Percentiles rank a stretch among this genome's conserved stretches.
Conservation (phyloP, 2,113 vertebrate genomes). For the Solea senegalensis region DNA sequence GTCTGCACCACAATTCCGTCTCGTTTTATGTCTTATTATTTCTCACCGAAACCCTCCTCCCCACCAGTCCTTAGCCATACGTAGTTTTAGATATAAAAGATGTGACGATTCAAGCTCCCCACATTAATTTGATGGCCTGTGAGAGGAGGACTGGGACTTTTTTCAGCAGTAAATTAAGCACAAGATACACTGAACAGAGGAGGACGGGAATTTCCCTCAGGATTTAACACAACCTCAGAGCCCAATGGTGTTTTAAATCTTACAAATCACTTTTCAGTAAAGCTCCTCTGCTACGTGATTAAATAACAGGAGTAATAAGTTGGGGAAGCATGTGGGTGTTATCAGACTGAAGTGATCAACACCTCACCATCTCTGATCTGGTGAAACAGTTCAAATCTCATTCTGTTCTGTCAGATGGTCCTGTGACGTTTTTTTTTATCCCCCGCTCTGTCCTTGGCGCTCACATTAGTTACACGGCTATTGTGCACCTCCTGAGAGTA, state of each 20-base stretch:
- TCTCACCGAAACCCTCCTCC: not conserved
- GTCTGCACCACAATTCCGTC: constrained; percentile 1
- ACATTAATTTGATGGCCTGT: constrained; percentile 12
- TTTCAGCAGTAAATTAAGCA: constrained; percentile 37
- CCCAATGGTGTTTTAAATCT: constrained; percentile 47
- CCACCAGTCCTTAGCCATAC: constrained; percentile 1
- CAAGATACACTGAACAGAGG: constrained; percentile 28
- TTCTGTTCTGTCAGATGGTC: constrained; percentile 50
- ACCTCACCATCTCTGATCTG: constrained; percentile 19
- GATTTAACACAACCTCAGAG: constrained; percentile 30
- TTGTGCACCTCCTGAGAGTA: constrained; percentile 13
- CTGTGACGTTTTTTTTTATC: not conserved
- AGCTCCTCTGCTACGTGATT: constrained; percentile 29
- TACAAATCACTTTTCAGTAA: constrained; percentile 27
- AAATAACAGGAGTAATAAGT: constrained; percentile 37
- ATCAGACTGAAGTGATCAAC: constrained; percentile 25
- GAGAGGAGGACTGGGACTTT: constrained; percentile 24
- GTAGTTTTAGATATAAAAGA: constrained; percentile 9
- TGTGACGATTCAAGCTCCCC: not conserved
- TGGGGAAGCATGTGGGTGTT: not conserved
- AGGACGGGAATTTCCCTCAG: constrained; percentile 29
- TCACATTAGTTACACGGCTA: not conserved
- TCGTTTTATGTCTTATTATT: constrained; percentile 7
- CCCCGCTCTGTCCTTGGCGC: not conserved
- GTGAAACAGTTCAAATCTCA: not conserved